These are phyloP conservation scores for Erynnis tages DNA, from an alignment of 2,888 invertebrate genomes.

Conservation along the genomic window DNA sequence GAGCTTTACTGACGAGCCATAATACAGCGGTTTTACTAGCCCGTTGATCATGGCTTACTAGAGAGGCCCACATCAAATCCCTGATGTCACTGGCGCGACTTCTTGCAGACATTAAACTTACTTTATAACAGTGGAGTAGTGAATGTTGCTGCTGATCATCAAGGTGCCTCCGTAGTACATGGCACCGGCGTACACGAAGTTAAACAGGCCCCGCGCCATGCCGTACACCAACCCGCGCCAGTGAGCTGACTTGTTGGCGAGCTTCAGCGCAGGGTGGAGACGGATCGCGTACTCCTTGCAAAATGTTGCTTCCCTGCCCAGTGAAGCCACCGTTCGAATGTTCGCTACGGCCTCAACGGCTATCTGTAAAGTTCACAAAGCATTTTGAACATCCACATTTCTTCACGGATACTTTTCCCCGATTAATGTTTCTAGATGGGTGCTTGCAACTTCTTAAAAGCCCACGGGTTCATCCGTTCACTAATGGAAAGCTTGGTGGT, in stretches of 20 bases:
- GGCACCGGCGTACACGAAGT: slow-evolving; percentile 86
- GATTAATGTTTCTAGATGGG: no score
- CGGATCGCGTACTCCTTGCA: slow-evolving; percentile 82
- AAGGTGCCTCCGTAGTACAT: slow-evolving; percentile 88
- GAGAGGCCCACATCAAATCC: no score
- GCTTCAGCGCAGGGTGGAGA: slow-evolving; percentile 81
- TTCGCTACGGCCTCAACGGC: slow-evolving; percentile 90
- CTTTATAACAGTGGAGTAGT: slow-evolving; percentile 85
- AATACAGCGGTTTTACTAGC: no score
- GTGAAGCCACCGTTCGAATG: slow-evolving; percentile 88
- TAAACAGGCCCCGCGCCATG: slow-evolving; percentile 86
- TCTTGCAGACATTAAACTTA: slow-evolving; percentile 68
- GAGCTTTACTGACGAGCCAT: no score
- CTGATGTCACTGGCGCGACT: no score
- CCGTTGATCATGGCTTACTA: no score
- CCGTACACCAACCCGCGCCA: slow-evolving; percentile 86
- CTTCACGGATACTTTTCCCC: background rate
- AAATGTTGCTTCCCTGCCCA: slow-evolving; percentile 87
- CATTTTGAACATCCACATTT: background rate
- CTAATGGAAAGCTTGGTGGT: no score
- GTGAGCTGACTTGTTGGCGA: slow-evolving; percentile 83
- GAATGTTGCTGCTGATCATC: slow-evolving; percentile 79
- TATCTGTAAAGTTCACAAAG: slow-evolving; percentile 58
- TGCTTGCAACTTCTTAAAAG: no score
- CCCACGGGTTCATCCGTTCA: no score